Evolutionary conservation across 2,888 invertebrate species (phyloP).

Genomic region (Elmis aenea): DNA sequence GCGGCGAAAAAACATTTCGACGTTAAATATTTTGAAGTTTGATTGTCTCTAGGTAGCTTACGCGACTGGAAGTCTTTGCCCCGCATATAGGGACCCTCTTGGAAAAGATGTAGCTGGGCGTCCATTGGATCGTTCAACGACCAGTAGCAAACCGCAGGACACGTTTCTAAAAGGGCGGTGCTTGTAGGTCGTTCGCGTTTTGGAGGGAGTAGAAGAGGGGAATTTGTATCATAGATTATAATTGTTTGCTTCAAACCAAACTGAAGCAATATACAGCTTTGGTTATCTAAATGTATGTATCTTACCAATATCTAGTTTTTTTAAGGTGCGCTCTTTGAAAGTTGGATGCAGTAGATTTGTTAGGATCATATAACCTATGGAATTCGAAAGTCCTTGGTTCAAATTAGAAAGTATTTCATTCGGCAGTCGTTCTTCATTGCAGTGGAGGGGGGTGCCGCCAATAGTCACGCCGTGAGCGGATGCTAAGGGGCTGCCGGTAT

Average conservation of each 20-base stretch:
- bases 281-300: too few relatives aligned
- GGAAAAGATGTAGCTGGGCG: constrained; percentile 15
- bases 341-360: too few relatives aligned
- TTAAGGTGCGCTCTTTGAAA: too few relatives aligned
- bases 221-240: too few relatives aligned
- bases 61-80: constrained; percentile 30
- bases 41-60: constrained; percentile 29
- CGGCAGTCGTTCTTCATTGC: too few relatives aligned
- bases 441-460: constrained; percentile 11
- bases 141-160: constrained; percentile 25
- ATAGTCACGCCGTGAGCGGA: constrained; percentile 12
- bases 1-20: constrained; percentile 7
- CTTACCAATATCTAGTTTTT: too few relatives aligned
- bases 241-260: too few relatives aligned
- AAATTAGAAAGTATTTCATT: too few relatives aligned
- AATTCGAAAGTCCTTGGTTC: too few relatives aligned
- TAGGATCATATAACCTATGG: too few relatives aligned
- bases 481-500: constrained; percentile 15
- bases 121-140: constrained; percentile 23
- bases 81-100: constrained; percentile 25
- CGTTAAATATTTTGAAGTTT: constrained; percentile 23
- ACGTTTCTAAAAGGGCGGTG: constrained; percentile 19
- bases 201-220: constrained; percentile 13
- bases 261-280: too few relatives aligned
- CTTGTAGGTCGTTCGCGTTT: constrained; percentile 18